Evolutionary conservation across 2,797 vertebrate genomes (phyloP).

Genomic region (Cacajao melanocephalus): DNA sequence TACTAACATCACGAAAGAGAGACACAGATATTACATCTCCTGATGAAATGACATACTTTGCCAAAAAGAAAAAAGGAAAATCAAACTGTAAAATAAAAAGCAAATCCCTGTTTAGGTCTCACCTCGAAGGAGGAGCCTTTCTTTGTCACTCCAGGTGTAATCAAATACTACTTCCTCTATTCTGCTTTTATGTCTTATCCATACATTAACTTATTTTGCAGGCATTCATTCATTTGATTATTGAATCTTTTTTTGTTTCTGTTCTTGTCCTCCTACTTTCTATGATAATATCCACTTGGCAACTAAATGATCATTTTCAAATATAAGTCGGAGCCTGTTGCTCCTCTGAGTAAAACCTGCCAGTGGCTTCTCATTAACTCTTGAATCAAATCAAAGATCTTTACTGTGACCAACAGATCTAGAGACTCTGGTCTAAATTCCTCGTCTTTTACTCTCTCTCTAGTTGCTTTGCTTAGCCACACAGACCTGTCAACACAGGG

Average conservation of each 20-base stretch:
- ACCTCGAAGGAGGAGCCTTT: background rate
- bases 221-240: background rate
- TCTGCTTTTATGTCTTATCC: background rate
- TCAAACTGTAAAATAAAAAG: background rate
- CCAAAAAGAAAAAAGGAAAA: background rate
- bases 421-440: background rate
- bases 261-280: background rate
- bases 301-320: constrained; percentile 13
- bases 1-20: background rate
- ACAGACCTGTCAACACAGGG: background rate
- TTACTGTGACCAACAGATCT: background rate
- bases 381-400: background rate
- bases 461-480: background rate
- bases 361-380: background rate
- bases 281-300: background rate
- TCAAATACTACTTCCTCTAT: background rate
- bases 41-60: background rate
- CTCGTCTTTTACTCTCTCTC: background rate
- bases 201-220: background rate
- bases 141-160: background rate
- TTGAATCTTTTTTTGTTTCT: background rate
- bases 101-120: background rate
- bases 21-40: background rate
- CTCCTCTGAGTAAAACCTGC: background rate
- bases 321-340: background rate